Base-by-base conservation (phyloP, 2,113 vertebrate genomes). In the Podocnemis expansa region DNA sequence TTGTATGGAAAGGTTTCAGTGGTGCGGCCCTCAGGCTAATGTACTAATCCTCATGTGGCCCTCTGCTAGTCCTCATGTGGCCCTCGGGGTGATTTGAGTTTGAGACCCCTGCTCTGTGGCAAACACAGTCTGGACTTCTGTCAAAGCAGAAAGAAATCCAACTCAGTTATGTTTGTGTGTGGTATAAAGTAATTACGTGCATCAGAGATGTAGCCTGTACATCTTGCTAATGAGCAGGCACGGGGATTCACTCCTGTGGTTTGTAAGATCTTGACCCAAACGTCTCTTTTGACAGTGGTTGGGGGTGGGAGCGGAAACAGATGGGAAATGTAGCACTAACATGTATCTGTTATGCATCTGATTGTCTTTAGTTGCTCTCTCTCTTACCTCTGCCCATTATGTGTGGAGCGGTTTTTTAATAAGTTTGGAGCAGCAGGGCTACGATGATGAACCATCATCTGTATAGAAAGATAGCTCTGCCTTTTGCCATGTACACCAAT, bases 51-150 rank as follows among this genome's bases (percentile, higher is more conserved):
- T n/a, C n/a, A n/a, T n/a, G n/a, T n/a, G n/a, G n/a, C n/a, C n/a
- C n/a, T n/a, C n/a, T n/a, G n/a, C n/a, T n/a, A n/a, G n/a, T n/a
- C n/a, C n/a, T n/a, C n/a, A n/a, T n/a, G n/a, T n/a, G n/a, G n/a
- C n/a, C n/a, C n/a, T n/a, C n/a, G n/a, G n/a, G n/a, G n/a, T n/a
- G n/a, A n/a, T n/a, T n/a, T n/a, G n/a, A n/a, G n/a, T n/a, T n/a
- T n/a, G n/a, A n/a, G n/a, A n/a, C n/a, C n/a, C n/a, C 60, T 17
- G 31, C 22, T 41, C 73, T 56, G 13, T 0, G 0, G 38, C 43
- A 13, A 49, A 29, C 76, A 45, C 52, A 80, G 52, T 27, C 0
- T 12, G 11, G 63, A 81, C 29, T 56, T 38, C 9, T 56, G 78
- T 29, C 56, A 81, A 34, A n/a, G 43, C 8, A 13, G 22, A 45